Evolutionary conservation across 1,140 invertebrate species (phyloP), one percentile per base, ranked within the genome.

Genomic region (Pogonomyrmex barbatus): DNA sequence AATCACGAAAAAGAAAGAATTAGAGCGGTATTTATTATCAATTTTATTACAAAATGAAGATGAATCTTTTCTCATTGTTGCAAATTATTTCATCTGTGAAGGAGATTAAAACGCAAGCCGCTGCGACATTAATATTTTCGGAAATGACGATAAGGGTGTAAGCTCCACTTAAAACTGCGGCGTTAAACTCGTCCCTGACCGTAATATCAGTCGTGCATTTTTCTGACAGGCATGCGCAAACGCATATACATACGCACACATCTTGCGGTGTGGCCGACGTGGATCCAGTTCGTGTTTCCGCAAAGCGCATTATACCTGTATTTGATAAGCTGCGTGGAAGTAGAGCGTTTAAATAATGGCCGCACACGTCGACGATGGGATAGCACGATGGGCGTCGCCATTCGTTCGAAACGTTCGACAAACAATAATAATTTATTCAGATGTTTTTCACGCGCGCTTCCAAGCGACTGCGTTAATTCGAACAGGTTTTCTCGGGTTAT

Each of bases 351-450:
- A 92, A 93, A 93, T 93, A 92, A 91, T 91, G 88, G 86, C 71
- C 88, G 79, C 62, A 24, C 79, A 82, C 67, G 75, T 89, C 71
- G 65, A 12, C 87, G 83, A 89, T 89, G 85, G 63, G 58, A 81
- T 85, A 82, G 78, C 73, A 68, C 90, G 85, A 88, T 87, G 91
- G 89, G 84, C 86, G 88, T 90, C 87, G 84, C 76, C 68, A 71
- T 87, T 90, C 84, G 88, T 86, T 91, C 87, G 89, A 93, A 92
- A 93, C 92, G 92, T 94, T 94, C 92, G 91, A 93, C 93, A 94
- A 93, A 93, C 93, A 93, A 89, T 92, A 91, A 94, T 94, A 92
- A 94, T 94, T 94, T 94, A 94, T 94, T 94, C 93, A 94, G 90
- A 91, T 94, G 93, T 94, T 94, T 94, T 94, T 90, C 85, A 90